Evolutionary conservation across 2,888 invertebrate genomes (phyloP).

Genomic region (Sphaerophoria rueppellii): DNA sequence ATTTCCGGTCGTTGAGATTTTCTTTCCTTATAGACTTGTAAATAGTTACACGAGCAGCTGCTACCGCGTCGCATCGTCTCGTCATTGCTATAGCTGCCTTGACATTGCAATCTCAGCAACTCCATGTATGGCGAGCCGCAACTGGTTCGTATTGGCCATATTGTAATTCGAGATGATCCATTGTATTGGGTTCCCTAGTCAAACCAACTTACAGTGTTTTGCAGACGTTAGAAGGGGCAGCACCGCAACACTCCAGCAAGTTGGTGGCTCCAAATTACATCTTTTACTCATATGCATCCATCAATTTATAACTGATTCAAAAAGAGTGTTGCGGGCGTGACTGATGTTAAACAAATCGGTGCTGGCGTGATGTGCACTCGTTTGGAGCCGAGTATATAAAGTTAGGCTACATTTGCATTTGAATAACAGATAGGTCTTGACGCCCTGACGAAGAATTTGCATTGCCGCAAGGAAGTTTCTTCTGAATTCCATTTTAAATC

Average conservation of each 20-base stretch:
- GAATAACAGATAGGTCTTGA: slow-evolving; percentile 65
- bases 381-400: slow-evolving; percentile 69
- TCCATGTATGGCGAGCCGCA: background rate
- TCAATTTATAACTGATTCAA: slow-evolving; percentile 41
- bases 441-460: slow-evolving; percentile 59
- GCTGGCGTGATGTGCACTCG: slow-evolving; percentile 40
- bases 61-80: too few species aligned
- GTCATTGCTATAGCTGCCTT: slow-evolving; percentile 32
- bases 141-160: slow-evolving; percentile 45
- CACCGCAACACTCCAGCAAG: background rate
- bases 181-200: slow-evolving; percentile 56
- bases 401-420: slow-evolving; percentile 57
- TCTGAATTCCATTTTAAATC: background rate
- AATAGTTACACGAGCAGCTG: background rate
- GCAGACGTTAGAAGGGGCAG: slow-evolving; percentile 41
- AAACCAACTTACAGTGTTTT: slow-evolving; percentile 9
- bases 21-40: slow-evolving; percentile 62
- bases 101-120: slow-evolving; percentile 40
- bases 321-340: slow-evolving; percentile 5
- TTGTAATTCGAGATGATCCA: slow-evolving; percentile 63
- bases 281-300: slow-evolving; percentile 32
- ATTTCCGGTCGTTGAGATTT: slow-evolving; percentile 57
- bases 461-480: slow-evolving; percentile 15
- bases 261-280: slow-evolving; percentile 52
- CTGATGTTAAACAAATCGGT: slow-evolving; percentile 18